Evolutionary conservation across 2,797 vertebrate species (phyloP), one percentile per base, ranked within the genome.

Genomic region (Apogon hyalosoma): DNA sequence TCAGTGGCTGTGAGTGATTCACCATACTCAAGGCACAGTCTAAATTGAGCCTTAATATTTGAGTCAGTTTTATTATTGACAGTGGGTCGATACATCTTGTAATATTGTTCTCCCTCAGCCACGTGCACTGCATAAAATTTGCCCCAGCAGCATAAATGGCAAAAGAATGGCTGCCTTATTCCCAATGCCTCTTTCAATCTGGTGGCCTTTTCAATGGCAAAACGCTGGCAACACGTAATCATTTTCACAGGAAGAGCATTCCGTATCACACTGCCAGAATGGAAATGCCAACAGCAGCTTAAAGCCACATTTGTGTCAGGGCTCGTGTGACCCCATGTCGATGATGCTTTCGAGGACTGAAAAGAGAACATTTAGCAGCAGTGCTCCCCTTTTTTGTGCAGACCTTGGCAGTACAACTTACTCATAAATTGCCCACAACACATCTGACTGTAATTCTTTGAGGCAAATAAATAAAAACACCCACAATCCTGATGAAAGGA

Each of bases 271-370:
- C 59, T 80, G 83, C 83, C 83, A 85, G 79, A 87, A 82, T 87
- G 73, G 82, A 90, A 92, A 94, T 90, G 87, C 83, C 92, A 89
- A 77, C 80, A 69, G 76, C 87, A 51, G 90, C 92, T 91, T 68
- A 61, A 84, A 91, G 91, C 88, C 80, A 87, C 83, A 89, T 84
- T 85, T 89, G 79, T 91, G 83, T 86, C 83, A 70, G 61, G 75
- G 85, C 78, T 87, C 81, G 77, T 68, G 75, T 87, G 85, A 90
- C 85, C 83, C 61, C 45, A 13, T 81, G 79, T 80, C 78, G 83
- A 89, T 67, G 58, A 78, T 80, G 75, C 84, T 79, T 83, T 87
- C 64, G 86, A 77, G 71, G 65, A 65, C 76, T 79, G 70, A 64
- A 71, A 70, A 59, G 73, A 64, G 64, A 79, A 73, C 63, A 73